phyloP scores from a whole-genome alignment of 2,797 vertebrate genomes.

The Manis pentadactyla region DNA sequence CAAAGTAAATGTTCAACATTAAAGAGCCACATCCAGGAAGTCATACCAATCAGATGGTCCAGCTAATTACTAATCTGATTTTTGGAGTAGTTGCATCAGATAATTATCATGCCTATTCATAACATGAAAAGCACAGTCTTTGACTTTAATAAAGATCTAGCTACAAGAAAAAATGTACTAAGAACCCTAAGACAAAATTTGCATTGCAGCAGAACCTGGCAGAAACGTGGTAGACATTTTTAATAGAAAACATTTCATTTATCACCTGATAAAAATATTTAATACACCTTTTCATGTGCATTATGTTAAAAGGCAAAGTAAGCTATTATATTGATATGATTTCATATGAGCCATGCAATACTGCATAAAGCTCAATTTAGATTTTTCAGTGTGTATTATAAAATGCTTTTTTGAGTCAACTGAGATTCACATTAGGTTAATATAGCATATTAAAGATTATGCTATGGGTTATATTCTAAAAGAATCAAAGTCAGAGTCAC shows the following conservation, averaged over 20 bases:
- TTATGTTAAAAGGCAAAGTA: background rate
- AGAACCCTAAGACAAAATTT: conserved; percentile 77
- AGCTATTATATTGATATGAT: background rate
- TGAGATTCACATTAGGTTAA: conserved; percentile 45
- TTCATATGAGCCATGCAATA: background rate
- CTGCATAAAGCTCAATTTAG: background rate
- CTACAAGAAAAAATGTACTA: conserved; percentile 84
- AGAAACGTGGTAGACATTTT: conserved; percentile 35
- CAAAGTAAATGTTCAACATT: conserved; percentile 99
- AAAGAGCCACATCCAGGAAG: conserved; percentile 95
- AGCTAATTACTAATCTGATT: conserved; percentile 99
- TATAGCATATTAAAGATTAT: background rate
- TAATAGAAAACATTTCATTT: conserved; percentile 61
- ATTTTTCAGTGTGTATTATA: background rate
- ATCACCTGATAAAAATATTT: conserved; percentile 37
- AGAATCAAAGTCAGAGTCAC: conserved; percentile 23
- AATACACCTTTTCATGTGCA: background rate
- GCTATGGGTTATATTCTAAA: conserved; percentile 18
- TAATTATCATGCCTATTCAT: conserved; percentile 95
- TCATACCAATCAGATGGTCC: conserved; percentile 96
- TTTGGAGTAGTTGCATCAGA: conserved; percentile 94
- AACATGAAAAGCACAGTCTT: conserved; percentile 89
- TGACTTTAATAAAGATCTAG: conserved; percentile 89
- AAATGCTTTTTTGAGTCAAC: conserved; percentile 37
- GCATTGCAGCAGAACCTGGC: conserved; percentile 56